Conservation (phyloP, 2,888 invertebrate genomes). For the Luperina nickerlii region DNA sequence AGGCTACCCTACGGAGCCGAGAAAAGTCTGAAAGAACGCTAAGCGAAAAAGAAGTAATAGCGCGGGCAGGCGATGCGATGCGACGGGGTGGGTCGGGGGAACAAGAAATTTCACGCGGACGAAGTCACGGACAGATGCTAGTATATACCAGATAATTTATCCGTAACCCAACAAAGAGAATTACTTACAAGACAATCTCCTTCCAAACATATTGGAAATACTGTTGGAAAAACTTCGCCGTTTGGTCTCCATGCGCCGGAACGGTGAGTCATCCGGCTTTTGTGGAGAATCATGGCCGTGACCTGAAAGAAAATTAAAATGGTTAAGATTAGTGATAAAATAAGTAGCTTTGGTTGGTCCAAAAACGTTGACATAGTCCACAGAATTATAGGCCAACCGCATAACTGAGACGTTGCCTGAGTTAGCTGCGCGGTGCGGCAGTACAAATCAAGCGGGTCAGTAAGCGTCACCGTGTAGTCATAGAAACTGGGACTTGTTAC, state of each 20-base stretch:
- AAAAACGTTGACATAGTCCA: neutral
- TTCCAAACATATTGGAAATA: slow-evolving; percentile 94
- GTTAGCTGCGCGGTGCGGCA: no score
- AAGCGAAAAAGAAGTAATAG: no score
- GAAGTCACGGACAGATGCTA: no score
- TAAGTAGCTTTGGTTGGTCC: neutral
- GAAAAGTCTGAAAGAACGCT: no score
- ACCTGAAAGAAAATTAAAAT: slow-evolving; percentile 59
- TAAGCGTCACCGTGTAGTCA: neutral
- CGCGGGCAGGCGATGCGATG: no score
- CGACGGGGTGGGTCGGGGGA: no score
- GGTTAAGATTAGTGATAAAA: neutral
- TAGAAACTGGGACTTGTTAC: no score
- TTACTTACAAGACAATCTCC: slow-evolving; percentile 88
- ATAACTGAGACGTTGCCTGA: no score
- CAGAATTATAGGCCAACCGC: neutral
- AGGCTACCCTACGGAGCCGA: no score
- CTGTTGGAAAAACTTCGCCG: slow-evolving; percentile 94
- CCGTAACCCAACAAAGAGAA: neutral
- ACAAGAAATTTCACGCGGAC: no score
- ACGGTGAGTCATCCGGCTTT: slow-evolving; percentile 88
- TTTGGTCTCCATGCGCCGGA: slow-evolving; percentile 92
- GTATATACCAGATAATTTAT: neutral
- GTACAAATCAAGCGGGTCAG: neutral
- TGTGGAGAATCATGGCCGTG: slow-evolving; percentile 66